A percentile compares a stretch with the other conserved stretches of the same genome.
These are phyloP conservation scores for Anser cygnoides DNA, from an alignment of 2,113 vertebrate species.

Conservation along the genomic window DNA sequence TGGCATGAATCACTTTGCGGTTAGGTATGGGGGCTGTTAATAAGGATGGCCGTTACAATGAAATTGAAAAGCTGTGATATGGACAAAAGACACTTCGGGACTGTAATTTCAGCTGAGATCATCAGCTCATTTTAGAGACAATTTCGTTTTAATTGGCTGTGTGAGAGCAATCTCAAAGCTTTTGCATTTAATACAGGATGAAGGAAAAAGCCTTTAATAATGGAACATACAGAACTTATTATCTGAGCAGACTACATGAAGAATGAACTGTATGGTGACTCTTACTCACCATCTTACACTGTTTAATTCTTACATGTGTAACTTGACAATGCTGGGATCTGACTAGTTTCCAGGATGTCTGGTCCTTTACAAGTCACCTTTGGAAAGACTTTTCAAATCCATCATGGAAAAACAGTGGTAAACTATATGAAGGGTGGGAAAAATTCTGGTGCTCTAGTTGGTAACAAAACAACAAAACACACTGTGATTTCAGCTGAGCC, in stretches of 20 bases:
- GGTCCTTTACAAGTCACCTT: background rate
- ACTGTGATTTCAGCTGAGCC: background rate
- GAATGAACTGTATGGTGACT: background rate
- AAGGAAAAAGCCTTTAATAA: slow-evolving; percentile 7
- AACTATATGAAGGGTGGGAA: background rate
- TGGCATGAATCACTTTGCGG: background rate
- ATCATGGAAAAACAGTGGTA: background rate
- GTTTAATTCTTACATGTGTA: background rate
- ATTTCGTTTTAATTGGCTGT: slow-evolving; percentile 12
- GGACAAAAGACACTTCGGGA: background rate
- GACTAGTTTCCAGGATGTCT: background rate
- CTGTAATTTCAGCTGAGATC: background rate
- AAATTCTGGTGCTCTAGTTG: background rate
- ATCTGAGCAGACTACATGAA: background rate
- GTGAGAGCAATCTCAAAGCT: background rate
- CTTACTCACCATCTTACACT: background rate
- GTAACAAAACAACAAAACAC: background rate
- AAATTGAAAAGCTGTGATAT: background rate
- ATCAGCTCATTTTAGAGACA: background rate
- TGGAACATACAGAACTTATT: background rate
- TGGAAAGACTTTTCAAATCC: background rate
- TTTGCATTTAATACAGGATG: background rate
- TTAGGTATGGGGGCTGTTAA: background rate
- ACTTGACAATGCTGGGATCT: background rate
- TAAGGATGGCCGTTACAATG: background rate